Base-by-base conservation (phyloP, 2,113 vertebrate genomes). In the Meriones unguiculatus region DNA sequence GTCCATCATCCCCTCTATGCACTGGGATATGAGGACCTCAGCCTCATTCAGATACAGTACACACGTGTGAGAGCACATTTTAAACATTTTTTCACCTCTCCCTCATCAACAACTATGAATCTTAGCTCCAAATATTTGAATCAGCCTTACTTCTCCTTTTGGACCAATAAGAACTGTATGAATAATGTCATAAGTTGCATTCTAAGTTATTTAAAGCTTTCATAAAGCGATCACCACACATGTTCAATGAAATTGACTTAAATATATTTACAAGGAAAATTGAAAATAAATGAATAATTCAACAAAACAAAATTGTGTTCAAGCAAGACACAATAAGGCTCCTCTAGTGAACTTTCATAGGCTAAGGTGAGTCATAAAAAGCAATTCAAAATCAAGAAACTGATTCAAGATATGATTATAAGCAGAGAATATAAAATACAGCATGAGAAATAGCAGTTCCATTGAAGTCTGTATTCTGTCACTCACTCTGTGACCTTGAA, bases 381-480 rank as follows among this genome's bases (percentile, higher is more conserved):
- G 82, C 75, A 94, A 94, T 59, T 96, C 76, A 80, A 67, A 86
- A 67, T 50, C 46, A 76, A 75, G 54, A 41, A 89, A 89, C 62
- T 92, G 70, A n/a, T 57, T 95, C 9, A 57, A 92, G 54, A 92
- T 89, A n/a, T 28, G 85, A 90, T 32, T 87, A 12, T 11, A 67
- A 89, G 28, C 54, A 9, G 22, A 87, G 35, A 41, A 32, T 70
- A 46, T 77, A 82, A 52, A 72, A 72, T 10, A 72, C 35, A 72
- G 5, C 24, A 41, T 67, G 57, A 67, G 6, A 89, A 80, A 67
- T 24, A 92, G 78, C 46, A 18, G 10, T n/a, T 80, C 17, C 9
- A 35, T 80, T 82, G 20, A 82, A 82, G 30, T 62, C 9, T 82
- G 54, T 10, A 82, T n/a, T 82, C 32, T 14, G 54, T 35, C 80